A percentile compares a stretch with the other conserved stretches of the same genome.
phyloP scores from a whole-genome alignment of 2,888 invertebrate genomes.

The Choristoneura rosaceana region DNA sequence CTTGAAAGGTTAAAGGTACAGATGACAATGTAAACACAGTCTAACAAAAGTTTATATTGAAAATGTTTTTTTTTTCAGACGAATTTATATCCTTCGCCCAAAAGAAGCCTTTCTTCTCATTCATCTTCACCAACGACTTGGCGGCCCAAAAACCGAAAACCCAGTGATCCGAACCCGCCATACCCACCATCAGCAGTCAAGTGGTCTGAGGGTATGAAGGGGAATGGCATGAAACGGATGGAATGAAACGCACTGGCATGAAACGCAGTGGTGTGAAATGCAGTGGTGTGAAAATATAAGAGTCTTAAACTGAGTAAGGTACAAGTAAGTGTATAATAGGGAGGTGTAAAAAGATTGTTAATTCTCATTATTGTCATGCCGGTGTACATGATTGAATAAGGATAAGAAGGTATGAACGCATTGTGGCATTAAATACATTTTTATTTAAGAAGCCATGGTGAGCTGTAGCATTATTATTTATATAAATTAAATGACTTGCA shows the following conservation, averaged over 20 bases:
- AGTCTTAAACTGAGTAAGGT: background rate
- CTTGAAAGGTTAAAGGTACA: too few relatives aligned
- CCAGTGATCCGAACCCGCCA: constrained; percentile 71
- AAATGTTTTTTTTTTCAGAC: constrained; percentile 73
- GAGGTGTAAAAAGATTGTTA: background rate
- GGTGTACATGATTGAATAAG: too few relatives aligned
- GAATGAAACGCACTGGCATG: background rate
- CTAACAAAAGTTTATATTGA: too few relatives aligned
- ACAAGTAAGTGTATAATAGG: background rate
- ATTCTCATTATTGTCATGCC: background rate
- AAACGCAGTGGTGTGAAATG: background rate
- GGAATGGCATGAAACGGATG: constrained; percentile 7
- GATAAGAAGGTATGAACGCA: too few relatives aligned
- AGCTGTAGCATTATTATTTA: background rate
- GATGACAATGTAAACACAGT: too few relatives aligned
- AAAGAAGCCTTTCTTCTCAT: constrained; percentile 85
- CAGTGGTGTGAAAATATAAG: background rate
- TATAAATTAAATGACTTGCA: background rate
- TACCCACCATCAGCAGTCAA: constrained; percentile 70
- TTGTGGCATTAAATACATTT: too few relatives aligned
- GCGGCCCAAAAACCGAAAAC: constrained; percentile 68
- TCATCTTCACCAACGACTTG: constrained; percentile 79
- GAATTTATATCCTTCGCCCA: constrained; percentile 86
- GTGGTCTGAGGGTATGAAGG: constrained; percentile 53
- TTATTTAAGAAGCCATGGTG: background rate